Evolutionary conservation across 2,888 invertebrate species (phyloP).

Genomic region (Pristionchus entomophagus): DNA sequence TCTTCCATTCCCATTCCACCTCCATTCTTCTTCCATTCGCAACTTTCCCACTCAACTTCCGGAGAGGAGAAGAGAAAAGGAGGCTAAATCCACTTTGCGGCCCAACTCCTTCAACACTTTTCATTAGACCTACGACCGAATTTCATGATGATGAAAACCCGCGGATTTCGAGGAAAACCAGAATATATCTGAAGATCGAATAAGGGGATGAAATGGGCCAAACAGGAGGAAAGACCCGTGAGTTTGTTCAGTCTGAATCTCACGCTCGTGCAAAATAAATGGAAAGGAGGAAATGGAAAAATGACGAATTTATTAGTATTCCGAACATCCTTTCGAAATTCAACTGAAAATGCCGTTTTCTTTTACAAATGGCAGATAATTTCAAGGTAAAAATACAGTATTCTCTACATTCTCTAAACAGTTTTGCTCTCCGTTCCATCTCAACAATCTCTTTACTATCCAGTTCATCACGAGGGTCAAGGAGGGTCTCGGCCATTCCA

Average conservation of each 20-base stretch:
- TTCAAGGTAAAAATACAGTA: not conserved
- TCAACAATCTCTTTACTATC: too few relatives aligned
- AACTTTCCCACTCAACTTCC: conserved; percentile 14
- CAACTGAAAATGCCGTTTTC: too few relatives aligned
- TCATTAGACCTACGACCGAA: not conserved
- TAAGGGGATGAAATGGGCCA: not conserved
- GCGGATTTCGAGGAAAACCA: not conserved
- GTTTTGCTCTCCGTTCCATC: not conserved
- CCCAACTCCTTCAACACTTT: conserved; percentile 2
- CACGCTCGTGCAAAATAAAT: not conserved
- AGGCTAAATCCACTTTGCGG: conserved; percentile 15
- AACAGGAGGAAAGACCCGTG: not conserved
- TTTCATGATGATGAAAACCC: not conserved
- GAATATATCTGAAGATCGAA: not conserved
- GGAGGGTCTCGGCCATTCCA: not conserved
- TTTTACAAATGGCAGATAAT: too few relatives aligned
- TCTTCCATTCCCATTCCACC: not conserved
- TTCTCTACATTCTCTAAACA: not conserved
- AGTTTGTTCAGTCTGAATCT: not conserved
- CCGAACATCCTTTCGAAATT: too few relatives aligned
- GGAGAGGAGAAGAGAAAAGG: not conserved
- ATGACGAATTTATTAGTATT: not conserved
- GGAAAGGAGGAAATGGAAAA: not conserved
- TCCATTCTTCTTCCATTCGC: conserved; percentile 2
- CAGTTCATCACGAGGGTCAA: not conserved